These are phyloP conservation scores for Stigmatopora argus DNA, from an alignment of 2,113 vertebrate species.

Conservation along the genomic window DNA sequence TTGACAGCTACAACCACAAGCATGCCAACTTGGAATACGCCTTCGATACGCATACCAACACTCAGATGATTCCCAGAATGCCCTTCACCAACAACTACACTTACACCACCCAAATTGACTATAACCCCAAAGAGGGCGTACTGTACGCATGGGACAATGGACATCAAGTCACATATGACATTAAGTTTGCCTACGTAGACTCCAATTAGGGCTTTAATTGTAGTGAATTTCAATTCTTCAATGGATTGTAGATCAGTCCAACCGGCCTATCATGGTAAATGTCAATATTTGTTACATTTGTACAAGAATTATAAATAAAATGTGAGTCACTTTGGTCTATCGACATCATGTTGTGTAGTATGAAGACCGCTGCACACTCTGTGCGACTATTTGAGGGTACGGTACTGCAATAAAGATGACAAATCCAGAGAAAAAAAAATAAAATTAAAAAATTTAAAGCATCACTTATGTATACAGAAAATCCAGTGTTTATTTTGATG, in stretches of 20 bases:
- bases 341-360: neutral
- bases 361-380: neutral
- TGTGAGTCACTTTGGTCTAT: neutral
- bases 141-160: constrained; percentile 97
- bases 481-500: constrained; percentile 65
- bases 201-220: constrained; percentile 35
- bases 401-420: neutral
- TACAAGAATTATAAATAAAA: constrained; percentile 11
- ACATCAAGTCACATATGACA: constrained; percentile 91
- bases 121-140: constrained; percentile 91
- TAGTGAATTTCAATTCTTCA: constrained; percentile 31
- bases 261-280: constrained; percentile 29
- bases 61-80: constrained; percentile 87
- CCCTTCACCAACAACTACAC: constrained; percentile 91
- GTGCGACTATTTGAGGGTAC: neutral
- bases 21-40: constrained; percentile 90
- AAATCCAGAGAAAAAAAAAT: neutral
- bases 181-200: constrained; percentile 87
- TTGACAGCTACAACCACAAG: constrained; percentile 84
- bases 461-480: constrained; percentile 23
- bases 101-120: constrained; percentile 93
- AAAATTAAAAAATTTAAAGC: constrained; percentile 1
- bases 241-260: constrained; percentile 91
- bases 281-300: constrained; percentile 18
- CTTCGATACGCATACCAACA: constrained; percentile 97